A percentile compares a stretch with the other conserved stretches of the same genome.
These are phyloP conservation scores for Phenganax stokvisi DNA, from an alignment of 92 coral and sea anemone genomes.

Conservation along the genomic window DNA sequence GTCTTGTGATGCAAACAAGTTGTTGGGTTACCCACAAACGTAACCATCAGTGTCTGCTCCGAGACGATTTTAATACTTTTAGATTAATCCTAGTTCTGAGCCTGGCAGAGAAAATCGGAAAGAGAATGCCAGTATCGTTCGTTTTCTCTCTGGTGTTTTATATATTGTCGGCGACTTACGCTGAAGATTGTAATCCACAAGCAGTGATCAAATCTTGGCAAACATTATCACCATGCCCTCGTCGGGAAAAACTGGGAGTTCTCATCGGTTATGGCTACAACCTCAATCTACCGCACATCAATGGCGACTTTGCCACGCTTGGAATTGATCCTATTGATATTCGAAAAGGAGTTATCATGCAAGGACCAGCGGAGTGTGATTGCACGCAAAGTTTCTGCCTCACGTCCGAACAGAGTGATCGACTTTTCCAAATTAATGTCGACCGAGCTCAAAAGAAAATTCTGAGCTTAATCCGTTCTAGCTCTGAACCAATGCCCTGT, in stretches of 20 bases:
- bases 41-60: not conserved
- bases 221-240: conserved; percentile 19
- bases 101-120: not conserved
- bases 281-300: conserved; percentile 17
- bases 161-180: not conserved
- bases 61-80: not conserved
- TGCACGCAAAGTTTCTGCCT: conserved; percentile 27
- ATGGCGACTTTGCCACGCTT: conserved; percentile 12
- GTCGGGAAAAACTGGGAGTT: conserved; percentile 21
- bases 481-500: not conserved
- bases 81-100: not conserved
- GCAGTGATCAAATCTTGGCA: conserved; percentile 18
- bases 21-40: too few species aligned
- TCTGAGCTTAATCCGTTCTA: conserved; percentile 1
- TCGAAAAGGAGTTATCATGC: conserved; percentile 21
- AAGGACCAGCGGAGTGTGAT: conserved; percentile 16
- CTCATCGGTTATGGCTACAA: conserved; percentile 31
- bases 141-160: not conserved
- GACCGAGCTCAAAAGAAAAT: conserved; percentile 32
- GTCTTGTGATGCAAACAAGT: not conserved
- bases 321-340: conserved; percentile 32
- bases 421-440: conserved; percentile 3
- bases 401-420: conserved; percentile 22
- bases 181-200: conserved; percentile 17
- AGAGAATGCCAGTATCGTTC: conserved; percentile 5